Evolutionary conservation across 92 coral and sea anemone species (phyloP).

Genomic region (Zoanthus sansibaricus): DNA sequence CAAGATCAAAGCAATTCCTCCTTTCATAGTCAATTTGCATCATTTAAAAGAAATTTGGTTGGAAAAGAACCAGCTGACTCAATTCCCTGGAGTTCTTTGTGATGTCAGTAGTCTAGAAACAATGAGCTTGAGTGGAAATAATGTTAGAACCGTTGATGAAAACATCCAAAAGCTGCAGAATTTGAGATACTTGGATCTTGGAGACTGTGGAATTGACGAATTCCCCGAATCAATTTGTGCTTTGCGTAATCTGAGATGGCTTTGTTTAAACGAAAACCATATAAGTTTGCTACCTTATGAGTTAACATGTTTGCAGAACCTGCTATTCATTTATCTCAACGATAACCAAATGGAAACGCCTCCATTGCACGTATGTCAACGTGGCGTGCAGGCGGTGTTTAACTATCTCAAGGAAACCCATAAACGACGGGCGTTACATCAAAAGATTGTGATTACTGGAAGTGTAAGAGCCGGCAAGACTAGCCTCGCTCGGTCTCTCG

Average conservation of each 20-base stretch:
- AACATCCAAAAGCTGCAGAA: slow-evolving; percentile 33
- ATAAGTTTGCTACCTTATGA: slow-evolving; percentile 51
- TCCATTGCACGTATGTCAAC: slow-evolving; percentile 47
- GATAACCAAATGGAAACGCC: slow-evolving; percentile 53
- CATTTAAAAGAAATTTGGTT: slow-evolving; percentile 58
- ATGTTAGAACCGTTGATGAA: slow-evolving; percentile 25
- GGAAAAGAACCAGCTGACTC: slow-evolving; percentile 43
- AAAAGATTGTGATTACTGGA: slow-evolving; percentile 67
- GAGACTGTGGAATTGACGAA: slow-evolving; percentile 46
- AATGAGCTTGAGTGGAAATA: slow-evolving; percentile 51
- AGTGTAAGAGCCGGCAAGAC: slow-evolving; percentile 73
- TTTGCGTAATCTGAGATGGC: slow-evolving; percentile 24
- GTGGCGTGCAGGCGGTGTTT: slow-evolving; percentile 62
- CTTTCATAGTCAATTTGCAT: neutral
- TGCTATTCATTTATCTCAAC: slow-evolving; percentile 42
- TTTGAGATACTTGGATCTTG: slow-evolving; percentile 54
- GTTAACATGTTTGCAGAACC: slow-evolving; percentile 22
- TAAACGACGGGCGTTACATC: slow-evolving; percentile 52
- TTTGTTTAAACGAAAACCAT: slow-evolving; percentile 60
- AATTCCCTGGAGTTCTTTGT: slow-evolving; percentile 56
- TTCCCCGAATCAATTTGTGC: slow-evolving; percentile 48
- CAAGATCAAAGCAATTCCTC: slow-evolving; percentile 43
- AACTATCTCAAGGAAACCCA: slow-evolving; percentile 51
- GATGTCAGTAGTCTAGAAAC: slow-evolving; percentile 42
- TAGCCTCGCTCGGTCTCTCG: slow-evolving; percentile 66